phyloP scores from a whole-genome alignment of 2,888 invertebrate species.

The Cephus rjabovi region DNA sequence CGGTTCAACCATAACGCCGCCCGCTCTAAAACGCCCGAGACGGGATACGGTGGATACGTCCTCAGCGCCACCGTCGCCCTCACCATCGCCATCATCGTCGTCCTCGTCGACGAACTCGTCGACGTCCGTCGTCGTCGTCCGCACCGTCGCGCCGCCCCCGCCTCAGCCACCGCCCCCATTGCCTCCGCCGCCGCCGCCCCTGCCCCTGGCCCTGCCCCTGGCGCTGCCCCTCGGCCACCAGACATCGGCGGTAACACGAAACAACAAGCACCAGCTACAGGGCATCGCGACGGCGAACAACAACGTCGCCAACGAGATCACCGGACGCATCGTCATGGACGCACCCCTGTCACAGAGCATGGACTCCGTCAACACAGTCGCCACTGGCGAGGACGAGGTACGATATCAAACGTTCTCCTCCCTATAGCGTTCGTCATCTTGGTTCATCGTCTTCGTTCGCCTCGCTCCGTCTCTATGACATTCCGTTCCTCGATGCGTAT shows the following conservation, averaged over 20 bases:
- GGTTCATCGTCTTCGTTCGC: slow-evolving; percentile 11
- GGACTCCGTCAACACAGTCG: slow-evolving; percentile 94
- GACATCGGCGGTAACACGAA: slow-evolving; percentile 10
- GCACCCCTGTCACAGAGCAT: slow-evolving; percentile 94
- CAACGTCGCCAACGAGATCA: slow-evolving; percentile 60
- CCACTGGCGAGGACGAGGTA: slow-evolving; percentile 97
- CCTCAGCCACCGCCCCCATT: slow-evolving; percentile 22
- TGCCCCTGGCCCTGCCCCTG: slow-evolving; percentile 57
- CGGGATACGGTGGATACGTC: slow-evolving; percentile 66
- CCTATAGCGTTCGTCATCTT: slow-evolving; percentile 34
- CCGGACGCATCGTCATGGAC: slow-evolving; percentile 70
- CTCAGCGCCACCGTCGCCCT: slow-evolving; percentile 54
- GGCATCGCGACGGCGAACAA: slow-evolving; percentile 41
- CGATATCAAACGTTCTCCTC: slow-evolving; percentile 62
- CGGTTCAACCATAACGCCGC: slow-evolving; percentile 66
- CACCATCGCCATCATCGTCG: slow-evolving; percentile 13
- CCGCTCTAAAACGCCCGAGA: slow-evolving; percentile 66
- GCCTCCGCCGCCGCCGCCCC: slow-evolving; percentile 55
- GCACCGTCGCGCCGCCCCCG: slow-evolving; percentile 41
- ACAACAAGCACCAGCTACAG: slow-evolving; percentile 55
- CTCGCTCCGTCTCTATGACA: slow-evolving; percentile 10
- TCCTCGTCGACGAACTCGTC: slow-evolving; percentile 39
- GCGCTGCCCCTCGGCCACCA: slow-evolving; percentile 33
- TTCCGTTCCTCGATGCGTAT: not conserved
- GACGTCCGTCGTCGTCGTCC: slow-evolving; percentile 46